A percentile compares a stretch with the other conserved stretches of the same genome.
phyloP scores from a whole-genome alignment of 37 sponge, comb jelly and placozoan genomes.

The Bolinopsis microptera region DNA sequence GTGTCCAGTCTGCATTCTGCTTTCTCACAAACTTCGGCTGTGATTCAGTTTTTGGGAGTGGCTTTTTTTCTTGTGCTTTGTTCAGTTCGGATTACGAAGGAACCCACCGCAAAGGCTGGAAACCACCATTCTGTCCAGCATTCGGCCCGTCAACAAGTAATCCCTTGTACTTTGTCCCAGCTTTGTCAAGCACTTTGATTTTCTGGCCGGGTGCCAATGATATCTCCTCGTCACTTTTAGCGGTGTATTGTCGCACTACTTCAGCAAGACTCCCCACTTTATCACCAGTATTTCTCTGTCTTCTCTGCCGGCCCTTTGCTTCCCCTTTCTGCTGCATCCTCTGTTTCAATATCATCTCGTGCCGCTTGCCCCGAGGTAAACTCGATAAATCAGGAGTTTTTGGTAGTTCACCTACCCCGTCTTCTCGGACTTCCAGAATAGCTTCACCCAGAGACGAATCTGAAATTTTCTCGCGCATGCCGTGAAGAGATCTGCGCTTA shows the following conservation, averaged over 20 bases:
- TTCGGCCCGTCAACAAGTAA: background rate
- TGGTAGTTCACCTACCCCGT: background rate
- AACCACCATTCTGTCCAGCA: background rate
- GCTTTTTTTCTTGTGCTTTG: conserved; percentile 15
- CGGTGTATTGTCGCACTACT: background rate
- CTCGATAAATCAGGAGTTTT: conserved; percentile 4
- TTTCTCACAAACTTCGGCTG: conserved; percentile 5
- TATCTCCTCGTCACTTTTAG: background rate
- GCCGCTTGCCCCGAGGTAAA: background rate
- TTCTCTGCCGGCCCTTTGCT: background rate
- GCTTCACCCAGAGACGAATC: conserved; percentile 2
- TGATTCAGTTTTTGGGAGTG: conserved; percentile 6
- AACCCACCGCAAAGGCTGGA: conserved; percentile 1
- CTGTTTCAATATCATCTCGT: background rate
- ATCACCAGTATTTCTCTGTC: background rate
- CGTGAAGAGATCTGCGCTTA: background rate
- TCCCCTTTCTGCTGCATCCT: background rate
- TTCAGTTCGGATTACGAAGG: background rate
- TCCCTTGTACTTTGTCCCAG: background rate
- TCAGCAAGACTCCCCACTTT: background rate
- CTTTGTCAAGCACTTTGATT: background rate
- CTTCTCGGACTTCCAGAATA: background rate
- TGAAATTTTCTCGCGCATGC: conserved; percentile 17
- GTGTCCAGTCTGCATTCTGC: conserved; percentile 34
- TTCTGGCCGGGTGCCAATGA: conserved; percentile 19